Evolutionary conservation across 2,888 invertebrate genomes (phyloP).

Genomic region (Harpalus rubripes): DNA sequence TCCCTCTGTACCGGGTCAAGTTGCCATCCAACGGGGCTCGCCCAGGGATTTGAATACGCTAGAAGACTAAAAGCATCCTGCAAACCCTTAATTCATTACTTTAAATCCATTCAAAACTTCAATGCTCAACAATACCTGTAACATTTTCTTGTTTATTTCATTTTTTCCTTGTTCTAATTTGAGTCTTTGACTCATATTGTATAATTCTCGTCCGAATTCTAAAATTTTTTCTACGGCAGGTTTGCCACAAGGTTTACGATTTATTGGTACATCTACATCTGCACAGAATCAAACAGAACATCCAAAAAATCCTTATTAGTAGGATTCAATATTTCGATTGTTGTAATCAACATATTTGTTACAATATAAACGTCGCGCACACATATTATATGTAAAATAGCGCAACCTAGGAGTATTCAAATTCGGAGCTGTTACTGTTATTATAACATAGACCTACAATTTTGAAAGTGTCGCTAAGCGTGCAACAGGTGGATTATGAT

Average conservation of each 20-base stretch:
- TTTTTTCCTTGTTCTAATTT: constrained; percentile 90
- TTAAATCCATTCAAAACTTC: neutral
- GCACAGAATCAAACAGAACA: constrained; percentile 68
- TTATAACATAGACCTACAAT: too few species aligned
- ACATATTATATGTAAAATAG: too few species aligned
- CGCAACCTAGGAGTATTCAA: too few species aligned
- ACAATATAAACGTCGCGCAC: too few species aligned
- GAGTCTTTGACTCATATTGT: constrained; percentile 92
- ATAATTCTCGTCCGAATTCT: constrained; percentile 95
- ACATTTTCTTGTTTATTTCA: constrained; percentile 92
- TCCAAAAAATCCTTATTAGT: neutral
- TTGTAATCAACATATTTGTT: neutral
- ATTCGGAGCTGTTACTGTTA: too few species aligned
- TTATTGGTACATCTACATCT: constrained; percentile 79
- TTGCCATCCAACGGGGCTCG: constrained; percentile 97
- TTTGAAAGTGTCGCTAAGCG: too few species aligned
- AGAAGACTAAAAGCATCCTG: constrained; percentile 98
- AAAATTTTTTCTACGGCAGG: constrained; percentile 95
- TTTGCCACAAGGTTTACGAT: constrained; percentile 80
- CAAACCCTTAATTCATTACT: constrained; percentile 68
- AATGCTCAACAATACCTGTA: constrained; percentile 82
- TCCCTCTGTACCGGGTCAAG: constrained; percentile 96
- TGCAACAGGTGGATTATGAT: too few species aligned
- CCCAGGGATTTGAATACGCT: constrained; percentile 98
- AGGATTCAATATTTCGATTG: neutral